These are phyloP conservation scores for Spodoptera picta DNA, from an alignment of 2,888 invertebrate species.

Conservation along the genomic window DNA sequence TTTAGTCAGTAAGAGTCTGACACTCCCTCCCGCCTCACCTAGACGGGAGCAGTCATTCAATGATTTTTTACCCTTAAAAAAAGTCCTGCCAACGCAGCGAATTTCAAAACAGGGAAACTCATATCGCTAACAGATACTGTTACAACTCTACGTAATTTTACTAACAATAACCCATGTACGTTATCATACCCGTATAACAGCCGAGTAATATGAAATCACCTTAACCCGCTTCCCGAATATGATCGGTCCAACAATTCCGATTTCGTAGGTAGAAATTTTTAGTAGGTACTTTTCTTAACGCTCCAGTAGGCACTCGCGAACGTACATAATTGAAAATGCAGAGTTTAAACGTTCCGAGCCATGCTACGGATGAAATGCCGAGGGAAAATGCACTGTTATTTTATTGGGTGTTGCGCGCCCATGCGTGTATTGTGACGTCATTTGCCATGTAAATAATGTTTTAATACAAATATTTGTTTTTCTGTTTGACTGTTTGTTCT, in stretches of 20 bases:
- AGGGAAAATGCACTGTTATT: conserved; percentile 16
- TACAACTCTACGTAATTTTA: too few species aligned
- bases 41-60: too few species aligned
- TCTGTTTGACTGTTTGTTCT: conserved; percentile 10
- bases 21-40: too few species aligned
- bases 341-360: conserved; percentile 22
- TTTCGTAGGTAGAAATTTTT: conserved; percentile 26
- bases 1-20: too few species aligned
- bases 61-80: too few species aligned
- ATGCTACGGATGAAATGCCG: conserved; percentile 12
- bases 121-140: neutral
- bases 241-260: conserved; percentile 33
- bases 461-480: conserved; percentile 12
- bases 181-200: too few species aligned
- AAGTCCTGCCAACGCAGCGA: too few species aligned
- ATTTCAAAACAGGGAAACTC: conserved; percentile 1
- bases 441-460: conserved; percentile 17
- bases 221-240: conserved; percentile 29
- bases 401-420: conserved; percentile 6
- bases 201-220: conserved; percentile 6
- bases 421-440: conserved; percentile 4
- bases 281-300: conserved; percentile 24
- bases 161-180: too few species aligned
- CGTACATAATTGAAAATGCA: conserved; percentile 28
- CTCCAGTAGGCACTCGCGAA: conserved; percentile 11